Base-by-base conservation (phyloP, 2,888 invertebrate genomes). In the Phytoseiulus persimilis region DNA sequence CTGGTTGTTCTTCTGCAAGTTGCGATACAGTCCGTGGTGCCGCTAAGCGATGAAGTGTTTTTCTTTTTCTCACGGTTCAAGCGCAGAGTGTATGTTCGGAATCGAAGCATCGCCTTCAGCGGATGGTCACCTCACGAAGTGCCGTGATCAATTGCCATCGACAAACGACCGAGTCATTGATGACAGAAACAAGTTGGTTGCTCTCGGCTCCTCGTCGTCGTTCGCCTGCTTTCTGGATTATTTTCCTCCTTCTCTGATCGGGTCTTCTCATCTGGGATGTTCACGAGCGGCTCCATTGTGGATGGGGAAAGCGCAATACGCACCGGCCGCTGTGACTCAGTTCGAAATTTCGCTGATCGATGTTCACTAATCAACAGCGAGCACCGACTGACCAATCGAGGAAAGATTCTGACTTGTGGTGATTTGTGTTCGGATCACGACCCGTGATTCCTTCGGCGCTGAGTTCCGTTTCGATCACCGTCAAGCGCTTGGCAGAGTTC, bases 111-210 rank as follows among this genome's bases (percentile, higher is more conserved):
- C 46, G 46, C 46, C 46, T 46, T 46, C 46, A 46, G 46, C 46
- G 46, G 46, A 46, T 18, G 65, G 65, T 65, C 65, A 65, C 65
- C 65, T 65, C 65, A 65, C 65, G 65, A 65, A 65, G 65, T 65
- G 65, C 65, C 65, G 65, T 65, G 65, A 65, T 65, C 65, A 65
- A 65, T 65, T 65, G 65, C 65, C 65, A 65, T 65, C 65, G 65
- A 65, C 65, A 65, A 65, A 65, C 65, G 65, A 65, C 65, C 65
- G 28, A 65, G 65, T 18, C 65, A 65, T 65, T 65, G 65, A 65
- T 65, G 65, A 65, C 65, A 65, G 65, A 28, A 65, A 65, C 65
- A 65, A 65, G 65, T 65, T 39, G 39, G 39, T 39, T 39, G 39
- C 39, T 39, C 39, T 39, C 9, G 39, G 39, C 39, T 39, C 39